Percentiles rank a stretch among this genome's conserved stretches.
Conservation (phyloP, 2,113 vertebrate genomes). For the Pogona vitticeps region DNA sequence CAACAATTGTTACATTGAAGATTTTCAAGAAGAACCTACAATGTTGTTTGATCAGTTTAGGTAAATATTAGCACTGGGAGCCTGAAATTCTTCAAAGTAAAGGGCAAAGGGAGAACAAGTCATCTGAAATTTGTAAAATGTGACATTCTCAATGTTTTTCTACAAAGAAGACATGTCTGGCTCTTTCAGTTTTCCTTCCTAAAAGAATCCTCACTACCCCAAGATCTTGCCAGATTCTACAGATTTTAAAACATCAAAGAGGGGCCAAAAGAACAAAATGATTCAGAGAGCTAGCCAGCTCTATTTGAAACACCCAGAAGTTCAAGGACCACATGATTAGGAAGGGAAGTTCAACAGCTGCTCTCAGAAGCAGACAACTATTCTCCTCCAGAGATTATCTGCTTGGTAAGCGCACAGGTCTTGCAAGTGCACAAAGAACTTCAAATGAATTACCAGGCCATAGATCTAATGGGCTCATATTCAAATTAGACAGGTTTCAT, state of each 20-base stretch:
- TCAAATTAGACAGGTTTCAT: background rate
- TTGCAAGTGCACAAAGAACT: background rate
- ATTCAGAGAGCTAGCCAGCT: background rate
- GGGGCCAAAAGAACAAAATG: background rate
- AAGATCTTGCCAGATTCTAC: background rate
- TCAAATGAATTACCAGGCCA: background rate
- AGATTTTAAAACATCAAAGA: background rate
- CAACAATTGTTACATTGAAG: background rate
- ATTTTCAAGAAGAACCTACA: background rate
- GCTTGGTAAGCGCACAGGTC: background rate
- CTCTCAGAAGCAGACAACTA: background rate
- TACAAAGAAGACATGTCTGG: background rate
- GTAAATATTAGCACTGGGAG: background rate
- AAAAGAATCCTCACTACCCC: background rate
- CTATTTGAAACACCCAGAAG: constrained; percentile 3
- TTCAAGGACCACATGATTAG: background rate
- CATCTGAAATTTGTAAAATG: background rate
- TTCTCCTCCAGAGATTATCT: background rate
- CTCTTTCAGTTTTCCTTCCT: background rate
- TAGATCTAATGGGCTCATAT: background rate
- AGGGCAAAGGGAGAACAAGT: background rate
- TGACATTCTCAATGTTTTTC: background rate
- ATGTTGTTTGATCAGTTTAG: background rate
- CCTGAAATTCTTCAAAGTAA: background rate
- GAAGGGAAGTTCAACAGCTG: background rate